A percentile compares a stretch with the other conserved stretches of the same genome.
Evolutionary conservation across 1,140 invertebrate genomes (phyloP).

Genomic region (Dryas iulia): DNA sequence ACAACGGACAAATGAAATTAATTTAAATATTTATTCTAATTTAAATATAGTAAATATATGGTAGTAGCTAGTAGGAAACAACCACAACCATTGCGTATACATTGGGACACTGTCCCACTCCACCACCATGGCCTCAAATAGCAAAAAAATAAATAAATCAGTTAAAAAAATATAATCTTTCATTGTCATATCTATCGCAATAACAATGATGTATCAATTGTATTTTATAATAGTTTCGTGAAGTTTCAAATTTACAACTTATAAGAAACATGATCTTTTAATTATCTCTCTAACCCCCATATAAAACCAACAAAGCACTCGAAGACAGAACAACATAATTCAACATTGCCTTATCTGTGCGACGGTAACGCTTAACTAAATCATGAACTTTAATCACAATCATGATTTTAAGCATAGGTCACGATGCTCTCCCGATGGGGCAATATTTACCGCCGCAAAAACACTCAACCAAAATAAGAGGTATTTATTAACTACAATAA

Average conservation of each 20-base stretch:
- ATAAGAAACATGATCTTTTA: slow-evolving; percentile 70
- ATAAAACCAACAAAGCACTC: slow-evolving; percentile 60
- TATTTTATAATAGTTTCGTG: slow-evolving; percentile 30
- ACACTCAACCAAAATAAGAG: slow-evolving; percentile 37
- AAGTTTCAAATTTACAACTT: slow-evolving; percentile 61
- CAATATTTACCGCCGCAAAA: slow-evolving; percentile 68
- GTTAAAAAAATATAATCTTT: too few species aligned
- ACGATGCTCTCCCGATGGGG: slow-evolving; percentile 57
- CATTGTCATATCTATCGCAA: too few species aligned
- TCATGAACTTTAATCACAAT: slow-evolving; percentile 67
- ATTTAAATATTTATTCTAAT: too few species aligned
- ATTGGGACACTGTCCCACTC: too few species aligned
- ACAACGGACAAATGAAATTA: too few species aligned
- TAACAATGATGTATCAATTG: slow-evolving; percentile 25
- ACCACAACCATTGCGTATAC: too few species aligned
- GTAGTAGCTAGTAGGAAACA: too few species aligned
- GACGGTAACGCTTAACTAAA: slow-evolving; percentile 49
- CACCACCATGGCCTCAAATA: too few species aligned
- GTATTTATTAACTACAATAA: slow-evolving; percentile 48
- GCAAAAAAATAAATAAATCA: too few species aligned
- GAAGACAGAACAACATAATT: slow-evolving; percentile 59
- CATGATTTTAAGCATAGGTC: slow-evolving; percentile 68
- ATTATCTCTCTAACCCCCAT: slow-evolving; percentile 55
- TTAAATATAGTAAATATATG: too few species aligned
- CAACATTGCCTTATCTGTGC: slow-evolving; percentile 54